A percentile compares a stretch with the other conserved stretches of the same genome.
Evolutionary conservation across 2,888 invertebrate species (phyloP).

Genomic region (Exocentrus adspersus): DNA sequence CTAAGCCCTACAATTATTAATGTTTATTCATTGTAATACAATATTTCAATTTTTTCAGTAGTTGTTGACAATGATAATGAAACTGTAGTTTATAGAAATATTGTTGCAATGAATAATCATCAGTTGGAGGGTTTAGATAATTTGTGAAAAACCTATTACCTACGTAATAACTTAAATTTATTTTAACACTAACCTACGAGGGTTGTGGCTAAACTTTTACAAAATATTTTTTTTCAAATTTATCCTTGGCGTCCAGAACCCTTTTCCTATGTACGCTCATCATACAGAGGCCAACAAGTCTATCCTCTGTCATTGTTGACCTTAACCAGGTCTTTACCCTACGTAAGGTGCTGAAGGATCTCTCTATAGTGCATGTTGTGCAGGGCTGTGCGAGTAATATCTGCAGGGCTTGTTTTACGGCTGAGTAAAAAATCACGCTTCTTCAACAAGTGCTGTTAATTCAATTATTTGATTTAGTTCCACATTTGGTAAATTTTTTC

Average conservation of each 20-base stretch:
- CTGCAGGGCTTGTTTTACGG: neutral
- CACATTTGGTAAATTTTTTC: neutral
- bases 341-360: neutral
- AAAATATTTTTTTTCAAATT: neutral
- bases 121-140: too few species aligned
- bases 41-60: too few species aligned
- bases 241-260: neutral
- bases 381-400: conserved; percentile 2
- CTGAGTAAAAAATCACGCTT: neutral
- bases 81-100: too few species aligned
- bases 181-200: neutral
- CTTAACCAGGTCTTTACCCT: too few species aligned
- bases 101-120: too few species aligned
- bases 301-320: neutral
- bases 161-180: neutral
- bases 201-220: neutral
- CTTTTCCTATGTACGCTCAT: too few species aligned
- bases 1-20: too few species aligned
- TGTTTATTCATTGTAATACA: too few species aligned
- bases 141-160: too few species aligned
- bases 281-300: too few species aligned
- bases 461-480: neutral
- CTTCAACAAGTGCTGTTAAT: conserved; percentile 3
- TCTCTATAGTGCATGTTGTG: neutral
- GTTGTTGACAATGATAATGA: too few species aligned